phyloP scores from a whole-genome alignment of 37 sponge, comb jelly and placozoan genomes.

The Eunapius fragilis region DNA sequence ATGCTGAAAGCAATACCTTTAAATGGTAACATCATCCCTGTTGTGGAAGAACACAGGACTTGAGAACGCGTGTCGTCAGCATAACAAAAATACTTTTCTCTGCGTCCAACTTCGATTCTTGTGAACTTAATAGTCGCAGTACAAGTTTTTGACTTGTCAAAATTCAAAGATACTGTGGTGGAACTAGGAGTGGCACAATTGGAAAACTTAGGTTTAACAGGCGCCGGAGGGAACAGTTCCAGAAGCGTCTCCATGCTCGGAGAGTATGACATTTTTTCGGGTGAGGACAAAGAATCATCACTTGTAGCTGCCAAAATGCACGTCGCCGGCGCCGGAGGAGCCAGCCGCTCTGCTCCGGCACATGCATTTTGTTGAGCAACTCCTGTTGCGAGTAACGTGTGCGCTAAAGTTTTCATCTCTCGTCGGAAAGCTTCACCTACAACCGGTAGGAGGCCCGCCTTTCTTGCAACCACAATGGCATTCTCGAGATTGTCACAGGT shows the following conservation, averaged over 20 bases:
- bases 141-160: neutral
- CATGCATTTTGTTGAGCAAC: neutral
- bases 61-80: neutral
- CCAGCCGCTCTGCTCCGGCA: neutral
- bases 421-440: neutral
- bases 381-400: neutral
- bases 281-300: neutral
- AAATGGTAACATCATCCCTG: neutral
- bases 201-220: neutral
- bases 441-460: neutral
- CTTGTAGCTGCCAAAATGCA: too few relatives aligned
- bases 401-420: neutral
- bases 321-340: too few relatives aligned
- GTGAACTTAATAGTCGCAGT: neutral
- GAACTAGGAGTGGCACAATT: neutral
- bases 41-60: neutral
- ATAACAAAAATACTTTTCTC: neutral
- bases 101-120: neutral
- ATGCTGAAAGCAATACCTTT: neutral
- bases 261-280: neutral
- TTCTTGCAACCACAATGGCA: neutral
- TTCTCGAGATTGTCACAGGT: neutral
- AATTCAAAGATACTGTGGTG: neutral
- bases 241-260: neutral
- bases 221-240: neutral